Evolutionary conservation across 2,888 invertebrate genomes (phyloP).

Genomic region (Agrilus cyanescens): DNA sequence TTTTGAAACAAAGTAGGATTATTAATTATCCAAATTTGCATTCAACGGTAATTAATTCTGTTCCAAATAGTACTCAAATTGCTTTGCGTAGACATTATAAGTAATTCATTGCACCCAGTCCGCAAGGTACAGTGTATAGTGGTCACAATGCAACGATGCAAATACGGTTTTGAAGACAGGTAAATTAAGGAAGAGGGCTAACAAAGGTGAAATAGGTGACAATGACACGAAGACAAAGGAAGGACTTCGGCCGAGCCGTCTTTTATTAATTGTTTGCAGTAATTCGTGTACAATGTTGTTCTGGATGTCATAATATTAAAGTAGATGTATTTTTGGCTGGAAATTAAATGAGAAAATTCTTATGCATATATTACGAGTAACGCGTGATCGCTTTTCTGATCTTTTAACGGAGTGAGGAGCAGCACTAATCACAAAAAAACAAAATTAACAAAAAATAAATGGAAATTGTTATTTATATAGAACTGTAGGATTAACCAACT

Average conservation of each 20-base stretch:
- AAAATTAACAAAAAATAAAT: too few species aligned
- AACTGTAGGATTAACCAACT: too few species aligned
- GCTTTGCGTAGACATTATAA: background rate
- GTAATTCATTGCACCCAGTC: constrained; percentile 13
- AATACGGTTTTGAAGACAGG: constrained; percentile 25
- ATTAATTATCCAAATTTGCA: constrained; percentile 2
- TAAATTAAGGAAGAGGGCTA: constrained; percentile 26
- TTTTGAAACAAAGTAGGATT: background rate
- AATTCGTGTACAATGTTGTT: constrained; percentile 30
- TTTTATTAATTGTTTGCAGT: constrained; percentile 23
- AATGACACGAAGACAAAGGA: constrained; percentile 77
- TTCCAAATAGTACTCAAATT: background rate
- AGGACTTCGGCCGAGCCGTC: constrained; percentile 42
- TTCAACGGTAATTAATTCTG: background rate
- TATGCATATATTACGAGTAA: too few species aligned
- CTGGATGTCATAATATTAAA: constrained; percentile 12
- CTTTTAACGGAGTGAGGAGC: too few species aligned
- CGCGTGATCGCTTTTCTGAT: too few species aligned
- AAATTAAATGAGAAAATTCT: too few species aligned
- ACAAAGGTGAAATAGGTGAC: constrained; percentile 38
- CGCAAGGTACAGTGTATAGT: constrained; percentile 28
- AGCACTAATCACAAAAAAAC: too few species aligned
- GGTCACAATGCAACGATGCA: constrained; percentile 39
- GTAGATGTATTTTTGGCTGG: too few species aligned
- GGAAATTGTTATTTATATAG: too few species aligned